Percentiles rank a stretch among this genome's conserved stretches.
phyloP scores from a whole-genome alignment of 2,797 vertebrate genomes.

The Antrozous pallidus region DNA sequence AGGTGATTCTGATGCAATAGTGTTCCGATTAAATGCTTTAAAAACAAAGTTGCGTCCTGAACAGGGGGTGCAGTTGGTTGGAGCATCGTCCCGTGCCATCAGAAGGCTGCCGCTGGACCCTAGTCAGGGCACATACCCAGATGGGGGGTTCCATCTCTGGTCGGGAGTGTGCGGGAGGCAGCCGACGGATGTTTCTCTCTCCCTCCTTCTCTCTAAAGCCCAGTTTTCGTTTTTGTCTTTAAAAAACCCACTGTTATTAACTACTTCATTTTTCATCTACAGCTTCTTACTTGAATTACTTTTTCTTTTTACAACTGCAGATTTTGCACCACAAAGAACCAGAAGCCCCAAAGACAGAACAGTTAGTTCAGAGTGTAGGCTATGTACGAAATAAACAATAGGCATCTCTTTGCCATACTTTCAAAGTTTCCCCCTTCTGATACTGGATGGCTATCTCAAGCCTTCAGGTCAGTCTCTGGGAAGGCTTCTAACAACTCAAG shows the following conservation, averaged over 20 bases:
- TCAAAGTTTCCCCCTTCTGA: not conserved
- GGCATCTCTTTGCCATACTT: not conserved
- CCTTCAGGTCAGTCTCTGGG: not conserved
- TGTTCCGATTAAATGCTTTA: not conserved
- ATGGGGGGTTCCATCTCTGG: not conserved
- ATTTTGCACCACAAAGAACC: not conserved
- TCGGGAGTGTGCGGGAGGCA: not conserved
- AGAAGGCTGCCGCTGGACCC: not conserved
- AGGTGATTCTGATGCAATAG: not conserved
- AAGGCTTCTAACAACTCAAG: not conserved
- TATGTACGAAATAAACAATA: not conserved
- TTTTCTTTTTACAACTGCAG: not conserved
- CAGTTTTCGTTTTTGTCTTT: too few species aligned
- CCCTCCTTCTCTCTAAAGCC: not conserved
- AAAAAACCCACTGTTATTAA: not conserved
- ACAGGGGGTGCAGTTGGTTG: not conserved
- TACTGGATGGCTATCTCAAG: not conserved
- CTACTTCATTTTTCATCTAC: not conserved
- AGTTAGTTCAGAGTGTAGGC: not conserved
- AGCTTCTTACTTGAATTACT: conserved; percentile 1
- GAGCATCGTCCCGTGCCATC: not conserved
- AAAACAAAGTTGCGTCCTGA: not conserved
- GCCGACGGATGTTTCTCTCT: not conserved
- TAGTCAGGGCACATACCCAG: too few species aligned
- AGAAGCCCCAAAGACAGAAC: not conserved